Percentiles rank a stretch among this genome's conserved stretches.
phyloP scores from a whole-genome alignment of 2,797 vertebrate genomes.

The Coreius guichenoti region DNA sequence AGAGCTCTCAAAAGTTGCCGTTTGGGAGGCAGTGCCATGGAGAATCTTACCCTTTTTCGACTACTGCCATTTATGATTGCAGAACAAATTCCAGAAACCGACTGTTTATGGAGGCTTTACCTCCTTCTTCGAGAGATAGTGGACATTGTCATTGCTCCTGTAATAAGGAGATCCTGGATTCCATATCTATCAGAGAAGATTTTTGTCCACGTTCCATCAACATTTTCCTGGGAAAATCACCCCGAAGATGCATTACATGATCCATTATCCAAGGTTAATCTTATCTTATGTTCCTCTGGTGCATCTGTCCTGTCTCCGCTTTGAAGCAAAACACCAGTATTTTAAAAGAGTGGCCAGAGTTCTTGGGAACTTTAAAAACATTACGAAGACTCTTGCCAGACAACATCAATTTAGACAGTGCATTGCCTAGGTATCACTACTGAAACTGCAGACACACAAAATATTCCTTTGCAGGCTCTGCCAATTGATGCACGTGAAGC shows the following conservation, averaged over 20 bases:
- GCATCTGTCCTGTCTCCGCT: neutral
- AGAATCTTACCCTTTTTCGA: neutral
- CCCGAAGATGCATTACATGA: neutral
- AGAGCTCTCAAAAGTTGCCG: constrained; percentile 1
- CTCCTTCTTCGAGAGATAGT: neutral
- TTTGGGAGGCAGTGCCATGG: neutral
- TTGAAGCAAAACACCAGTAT: constrained; percentile 6
- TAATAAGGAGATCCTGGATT: constrained; percentile 1
- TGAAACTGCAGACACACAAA: neutral
- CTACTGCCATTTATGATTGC: constrained; percentile 4
- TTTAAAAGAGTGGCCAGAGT: neutral
- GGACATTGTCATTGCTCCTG: neutral
- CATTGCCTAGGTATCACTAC: neutral
- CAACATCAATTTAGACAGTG: neutral
- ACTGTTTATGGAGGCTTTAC: neutral
- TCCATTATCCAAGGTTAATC: neutral
- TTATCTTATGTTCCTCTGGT: neutral
- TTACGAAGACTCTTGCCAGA: neutral
- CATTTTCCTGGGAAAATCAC: neutral
- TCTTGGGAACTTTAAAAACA: too few relatives aligned
- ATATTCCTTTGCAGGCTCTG: neutral
- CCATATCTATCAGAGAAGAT: neutral
- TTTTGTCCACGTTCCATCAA: neutral
- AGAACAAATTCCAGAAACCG: constrained; percentile 3
- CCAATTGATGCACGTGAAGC: neutral